Evolutionary conservation across 2,113 vertebrate species (phyloP), one percentile per base, ranked within the genome.

Genomic region (Erythrocercus mccallii): DNA sequence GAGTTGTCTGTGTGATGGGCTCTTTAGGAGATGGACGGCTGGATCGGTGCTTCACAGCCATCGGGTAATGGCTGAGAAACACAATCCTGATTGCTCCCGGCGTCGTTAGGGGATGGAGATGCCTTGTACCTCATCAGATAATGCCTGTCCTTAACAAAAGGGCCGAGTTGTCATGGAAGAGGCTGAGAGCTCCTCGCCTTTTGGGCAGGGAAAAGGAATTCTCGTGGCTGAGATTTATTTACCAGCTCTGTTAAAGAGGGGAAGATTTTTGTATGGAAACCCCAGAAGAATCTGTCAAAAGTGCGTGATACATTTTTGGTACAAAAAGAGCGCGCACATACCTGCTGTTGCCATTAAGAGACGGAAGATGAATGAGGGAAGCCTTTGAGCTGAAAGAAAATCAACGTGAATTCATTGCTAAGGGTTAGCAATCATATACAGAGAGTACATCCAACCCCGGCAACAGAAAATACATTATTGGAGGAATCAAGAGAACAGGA

Each of bases 381-480:
- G 37, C 31, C 40, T 94, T 30, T 68, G 51, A 88, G 76, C 64
- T 86, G 86, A 93, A 93, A 88, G 93, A 81, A 96, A 96, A 96
- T 95, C 88, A 84, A 92, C 88, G 51, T 21, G 47, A 92, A 83
- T 95, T 95, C 90, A 95, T 88, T 65, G 82, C 92, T 85, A 42
- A 88, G 76, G 53, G 40, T 71, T 84, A 86, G 77, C 7, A 3
- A 35, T 78, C 88, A 61, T 44, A 80, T 19, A 60, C 38, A 76
- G 20, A 78, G 68, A 62, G 71, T 58, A 71, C 25, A 64, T 77
- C 76, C 90, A 90, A 28, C 54, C 37, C 23, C 70, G 48, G 88
- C 82, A 74, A 37, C 33, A 71, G 92, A 86, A 93, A 93, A 87
- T 73, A 15, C 4, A 6, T 62, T 74, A 81, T 8, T 24, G 79